Evolutionary conservation across 2,113 vertebrate genomes (phyloP), one percentile per base, ranked within the genome.

Genomic region (Serilophus lunatus): DNA sequence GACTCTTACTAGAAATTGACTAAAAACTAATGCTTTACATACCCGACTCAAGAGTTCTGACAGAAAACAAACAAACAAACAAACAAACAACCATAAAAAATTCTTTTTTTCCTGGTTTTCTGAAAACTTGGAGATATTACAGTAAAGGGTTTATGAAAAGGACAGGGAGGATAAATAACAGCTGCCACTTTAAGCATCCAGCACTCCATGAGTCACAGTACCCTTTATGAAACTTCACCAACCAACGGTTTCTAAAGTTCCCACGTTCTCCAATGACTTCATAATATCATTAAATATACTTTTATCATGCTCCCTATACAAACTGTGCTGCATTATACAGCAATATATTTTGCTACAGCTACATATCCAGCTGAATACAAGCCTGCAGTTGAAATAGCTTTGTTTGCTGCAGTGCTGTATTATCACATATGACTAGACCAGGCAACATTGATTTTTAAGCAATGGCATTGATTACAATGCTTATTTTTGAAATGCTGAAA

Each of bases 361-460:
- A 40, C 65, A 36, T 56, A 33, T 3, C 49, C 65, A 82, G 75
- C 54, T 80, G 71, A 86, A 88, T 25, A 51, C 60, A 86, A 61
- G 51, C 20, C 85, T 90, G 51, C 54, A 54, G 47, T 10, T 64
- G 47, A 86, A 85, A 68, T 18, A 61, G n/a, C 75, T 86, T 84
- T 78, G 54, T 80, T 85, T 94, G 86, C 88, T 93, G 69, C 93
- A 92, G 69, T 83, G 85, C 88, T 78, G 80, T 78, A 60, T 68
- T 83, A 78, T 60, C 92, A 93, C 82, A 68, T 26, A 74, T 88
- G 87, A 40, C 85, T 81, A 78, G 63, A 88, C 10, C 64, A 88
- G 69, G 68, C 60, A 90, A 87, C 88, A 96, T 50, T 78, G 95
- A 96, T 92, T 96, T 90, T 88, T 90, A 88, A 92, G 93, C 56